phyloP scores from a whole-genome alignment of 1,140 invertebrate genomes.

The Musca domestica region DNA sequence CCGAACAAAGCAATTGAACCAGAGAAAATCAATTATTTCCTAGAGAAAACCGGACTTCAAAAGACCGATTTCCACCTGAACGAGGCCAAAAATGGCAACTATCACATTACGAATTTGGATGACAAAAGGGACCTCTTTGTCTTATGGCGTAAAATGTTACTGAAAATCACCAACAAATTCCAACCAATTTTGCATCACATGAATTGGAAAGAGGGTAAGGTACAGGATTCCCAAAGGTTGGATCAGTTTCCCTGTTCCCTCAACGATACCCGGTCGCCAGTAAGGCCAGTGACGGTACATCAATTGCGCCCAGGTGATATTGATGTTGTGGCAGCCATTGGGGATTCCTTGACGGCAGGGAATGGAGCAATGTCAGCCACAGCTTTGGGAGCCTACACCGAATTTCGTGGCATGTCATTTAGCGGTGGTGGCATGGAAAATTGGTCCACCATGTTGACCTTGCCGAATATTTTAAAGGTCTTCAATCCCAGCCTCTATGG shows the following conservation, averaged over 20 bases:
- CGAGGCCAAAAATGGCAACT: conserved; percentile 4
- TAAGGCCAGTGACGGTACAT: conserved; percentile 59
- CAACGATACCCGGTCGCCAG: conserved; percentile 46
- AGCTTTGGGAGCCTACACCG: conserved; percentile 38
- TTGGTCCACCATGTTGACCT: conserved; percentile 59
- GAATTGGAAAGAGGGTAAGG: conserved; percentile 34
- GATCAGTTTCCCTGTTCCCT: conserved; percentile 35
- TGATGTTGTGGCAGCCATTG: conserved; percentile 66
- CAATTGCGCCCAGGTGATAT: conserved; percentile 66
- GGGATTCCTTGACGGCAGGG: conserved; percentile 69
- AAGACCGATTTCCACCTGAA: not conserved
- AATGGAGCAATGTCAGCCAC: conserved; percentile 56
- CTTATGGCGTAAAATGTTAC: not conserved
- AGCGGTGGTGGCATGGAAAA: conserved; percentile 59
- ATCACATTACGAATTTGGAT: conserved; percentile 21
- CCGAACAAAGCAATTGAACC: not conserved
- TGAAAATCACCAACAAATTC: not conserved
- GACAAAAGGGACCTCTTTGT: conserved; percentile 20
- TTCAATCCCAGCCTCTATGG: conserved; percentile 66
- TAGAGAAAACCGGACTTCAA: not conserved
- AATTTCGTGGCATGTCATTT: conserved; percentile 45
- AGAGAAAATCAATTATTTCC: not conserved
- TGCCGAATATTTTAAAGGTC: conserved; percentile 62
- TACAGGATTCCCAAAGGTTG: conserved; percentile 25
- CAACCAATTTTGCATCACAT: not conserved